Base-by-base conservation (phyloP, 2,888 invertebrate genomes). In the Sphecodes monilicornis region DNA sequence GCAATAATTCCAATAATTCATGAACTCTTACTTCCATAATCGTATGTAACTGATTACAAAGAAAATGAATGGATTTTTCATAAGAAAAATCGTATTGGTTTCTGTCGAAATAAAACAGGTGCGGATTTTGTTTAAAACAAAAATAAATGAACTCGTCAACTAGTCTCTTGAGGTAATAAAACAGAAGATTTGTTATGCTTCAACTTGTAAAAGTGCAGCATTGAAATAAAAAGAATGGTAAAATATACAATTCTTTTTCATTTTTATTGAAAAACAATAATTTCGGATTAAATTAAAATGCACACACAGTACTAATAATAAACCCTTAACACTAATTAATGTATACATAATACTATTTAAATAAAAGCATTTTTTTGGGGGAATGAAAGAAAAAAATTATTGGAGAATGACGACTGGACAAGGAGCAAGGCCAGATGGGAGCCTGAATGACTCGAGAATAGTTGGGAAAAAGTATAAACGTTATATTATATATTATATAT, bases 401-500 rank as follows among this genome's bases (percentile, higher is more conserved):
- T 39, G 71, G 64, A 43, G 22, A 41, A 18, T 54, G 64, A 54
- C 36, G 60, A 0, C n/a, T 41, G 76, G 46, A 88, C 36, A 32
- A 57, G 82, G 72, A 82, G 29, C 18, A 10, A 71, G 75, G 54
- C 57, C 16, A 60, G 26, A 50, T 22, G 41, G 75, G 60, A 77
- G 22, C 39, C 39, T 18, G 60, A 80, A 80, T 81, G 26, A 88
- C 29, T 70, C 22, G 26, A 80, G 83, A 29, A 46, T 81, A 72
- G 26, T 70, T 78, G 76, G 60, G 39, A 81, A 89, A 89, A 91
- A 86, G 88, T 92, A 91, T 80, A 92, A 90, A 92, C 86, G 85
- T 80, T 88, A 84, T 89, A 88, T 84, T 89, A 90, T 91, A 90
- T 90, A 91, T 90, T 86, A 89, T 91, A 89, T 90, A 89, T 89